phyloP scores from a whole-genome alignment of 1,140 invertebrate species.

The Neodiprion lecontei region DNA sequence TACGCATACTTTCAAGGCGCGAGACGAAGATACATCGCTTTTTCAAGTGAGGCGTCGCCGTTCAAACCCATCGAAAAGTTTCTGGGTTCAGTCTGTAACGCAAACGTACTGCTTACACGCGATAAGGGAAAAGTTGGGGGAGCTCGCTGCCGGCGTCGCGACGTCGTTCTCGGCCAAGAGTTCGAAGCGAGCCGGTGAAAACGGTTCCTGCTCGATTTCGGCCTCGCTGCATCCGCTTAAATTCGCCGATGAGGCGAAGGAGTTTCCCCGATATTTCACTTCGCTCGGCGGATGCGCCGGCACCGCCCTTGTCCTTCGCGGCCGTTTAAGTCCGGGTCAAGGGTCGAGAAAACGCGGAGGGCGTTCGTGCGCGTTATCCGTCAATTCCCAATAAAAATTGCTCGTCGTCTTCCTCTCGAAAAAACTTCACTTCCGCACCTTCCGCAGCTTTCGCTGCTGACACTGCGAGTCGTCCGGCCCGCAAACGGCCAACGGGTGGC shows the following conservation, averaged over 20 bases:
- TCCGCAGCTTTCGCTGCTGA: too few species aligned
- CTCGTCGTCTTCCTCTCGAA: too few species aligned
- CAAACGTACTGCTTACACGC: not conserved
- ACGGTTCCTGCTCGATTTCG: not conserved
- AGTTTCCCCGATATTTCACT: not conserved
- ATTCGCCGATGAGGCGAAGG: slow-evolving; percentile 6
- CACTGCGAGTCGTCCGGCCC: too few species aligned
- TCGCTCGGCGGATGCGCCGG: not conserved
- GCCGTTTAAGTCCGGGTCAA: not conserved
- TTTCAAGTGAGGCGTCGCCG: not conserved
- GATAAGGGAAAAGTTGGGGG: not conserved
- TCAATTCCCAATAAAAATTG: too few species aligned
- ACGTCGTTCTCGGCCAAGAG: not conserved
- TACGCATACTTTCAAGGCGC: too few species aligned
- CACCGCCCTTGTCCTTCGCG: not conserved
- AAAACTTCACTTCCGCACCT: too few species aligned
- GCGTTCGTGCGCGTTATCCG: not conserved
- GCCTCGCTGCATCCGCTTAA: not conserved
- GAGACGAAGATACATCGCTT: not conserved
- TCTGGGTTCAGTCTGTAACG: not conserved
- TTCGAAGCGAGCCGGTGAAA: not conserved
- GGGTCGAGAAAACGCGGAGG: not conserved
- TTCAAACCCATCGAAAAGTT: slow-evolving; percentile 5
- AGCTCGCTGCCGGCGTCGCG: not conserved
- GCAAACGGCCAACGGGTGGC: too few species aligned